These are phyloP conservation scores for Sparidentex hasta DNA, from an alignment of 2,797 vertebrate genomes.

Conservation along the genomic window DNA sequence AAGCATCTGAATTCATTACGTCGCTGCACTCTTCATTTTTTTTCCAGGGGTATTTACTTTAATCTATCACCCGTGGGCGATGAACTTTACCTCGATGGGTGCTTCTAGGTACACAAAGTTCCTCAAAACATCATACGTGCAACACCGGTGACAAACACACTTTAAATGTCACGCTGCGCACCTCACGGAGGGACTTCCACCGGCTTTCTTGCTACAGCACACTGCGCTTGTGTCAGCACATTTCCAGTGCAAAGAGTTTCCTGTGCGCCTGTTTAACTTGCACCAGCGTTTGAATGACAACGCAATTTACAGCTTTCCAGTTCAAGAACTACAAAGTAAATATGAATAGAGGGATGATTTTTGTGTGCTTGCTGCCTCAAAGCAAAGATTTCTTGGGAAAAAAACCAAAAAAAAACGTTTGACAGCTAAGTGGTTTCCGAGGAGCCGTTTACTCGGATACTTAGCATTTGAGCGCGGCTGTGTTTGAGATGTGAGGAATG, in stretches of 20 bases:
- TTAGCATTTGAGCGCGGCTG: constrained; percentile 29
- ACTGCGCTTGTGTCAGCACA: constrained; percentile 51
- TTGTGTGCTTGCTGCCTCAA: background rate
- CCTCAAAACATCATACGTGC: constrained; percentile 10
- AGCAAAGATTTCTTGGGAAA: constrained; percentile 20
- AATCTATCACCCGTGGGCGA: background rate
- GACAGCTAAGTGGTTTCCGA: constrained; percentile 48
- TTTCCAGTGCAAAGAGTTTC: constrained; percentile 38
- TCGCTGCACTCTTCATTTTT: background rate
- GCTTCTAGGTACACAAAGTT: constrained; percentile 14
- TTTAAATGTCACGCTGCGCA: constrained; percentile 21
- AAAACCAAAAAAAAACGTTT: constrained; percentile 23
- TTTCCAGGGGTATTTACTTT: background rate
- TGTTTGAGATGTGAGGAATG: constrained; percentile 46
- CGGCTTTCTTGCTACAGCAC: constrained; percentile 48
- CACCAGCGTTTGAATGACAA: constrained; percentile 37
- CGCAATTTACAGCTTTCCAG: constrained; percentile 16
- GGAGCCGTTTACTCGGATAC: constrained; percentile 7
- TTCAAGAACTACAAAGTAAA: constrained; percentile 28
- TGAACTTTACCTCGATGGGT: constrained; percentile 9
- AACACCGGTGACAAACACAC: constrained; percentile 19
- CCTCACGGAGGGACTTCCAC: constrained; percentile 43
- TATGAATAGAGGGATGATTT: constrained; percentile 11
- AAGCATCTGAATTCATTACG: background rate
- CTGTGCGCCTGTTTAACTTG: constrained; percentile 32